Evolutionary conservation across 2,888 invertebrate genomes (phyloP), one percentile per base, ranked within the genome.

Genomic region (Pollenia angustigena): DNA sequence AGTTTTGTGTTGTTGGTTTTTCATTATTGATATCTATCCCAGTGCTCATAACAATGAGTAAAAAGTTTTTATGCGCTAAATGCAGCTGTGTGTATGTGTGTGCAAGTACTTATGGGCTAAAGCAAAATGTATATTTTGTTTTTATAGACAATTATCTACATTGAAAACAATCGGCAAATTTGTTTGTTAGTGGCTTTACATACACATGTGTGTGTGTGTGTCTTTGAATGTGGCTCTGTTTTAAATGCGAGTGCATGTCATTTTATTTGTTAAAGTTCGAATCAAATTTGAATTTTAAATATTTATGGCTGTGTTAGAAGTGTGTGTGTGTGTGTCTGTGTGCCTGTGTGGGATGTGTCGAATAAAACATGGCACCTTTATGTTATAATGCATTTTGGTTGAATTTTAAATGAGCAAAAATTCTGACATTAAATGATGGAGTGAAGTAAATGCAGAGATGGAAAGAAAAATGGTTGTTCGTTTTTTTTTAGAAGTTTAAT

Each of bases 141-240:
- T 60, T 60, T 60, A 62, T 83, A 50, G 71, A 78, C 64, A 76
- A 76, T 83, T 83, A 78, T 83, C 42, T 64, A 60, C 69, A 75
- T 52, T 69, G 32, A 71, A 78, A 83, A 72, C 71, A 78, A 83
- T 83, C 10, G 71, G 52, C 8, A 54, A 74, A 74, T 79, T 75
- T 84, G 68, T 58, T 66, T 54, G 69, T 18, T 16, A 32, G 16
- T 56, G 46, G 14, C 50, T 32, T 32, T 0, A 12, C 8, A 56
- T 4, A 56, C 10, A 56, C 10, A 56, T 12, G 23, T 14, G 32
- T 60, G 58, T 14, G 23, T 32, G 44, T 11, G 4, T 80, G 54
- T 12, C 7, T 62, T 16, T 12, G 9, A 40, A 4, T 40, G 11
- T 12, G 72, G 9, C 40, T 58, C 40, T 69, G 58, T 50, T 50